Base-by-base conservation (phyloP, 2,797 vertebrate species). In the Neomorphus geoffroyi region DNA sequence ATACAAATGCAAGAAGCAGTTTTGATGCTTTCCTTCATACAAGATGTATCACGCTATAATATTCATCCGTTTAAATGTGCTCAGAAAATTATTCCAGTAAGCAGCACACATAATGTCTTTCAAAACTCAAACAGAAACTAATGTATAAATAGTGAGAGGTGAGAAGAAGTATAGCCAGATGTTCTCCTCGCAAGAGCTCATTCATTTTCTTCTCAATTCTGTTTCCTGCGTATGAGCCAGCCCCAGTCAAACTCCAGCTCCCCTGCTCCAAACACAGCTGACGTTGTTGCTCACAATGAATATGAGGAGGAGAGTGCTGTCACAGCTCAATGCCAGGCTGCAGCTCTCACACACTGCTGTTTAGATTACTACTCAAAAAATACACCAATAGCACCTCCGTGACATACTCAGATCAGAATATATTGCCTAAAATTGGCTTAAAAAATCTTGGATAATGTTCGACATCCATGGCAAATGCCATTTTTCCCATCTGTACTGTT, bases 101-200 rank as follows among this genome's bases (percentile, higher is more conserved):
- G 80, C 53, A 90, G 73, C 73, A 93, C 21, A 77, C 10, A 43
- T 30, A 86, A 11, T 12, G 43, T 28, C 64, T 88, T 70, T 84
- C 62, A 81, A 91, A 78, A 80, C n/a, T 64, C 85, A 61, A 64
- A 27, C 54, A 88, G 77, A 92, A 92, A 86, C 39, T 37, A 93
- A 81, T 33, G 18, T 61, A 50, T 23, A 66, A 86, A 60, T 7
- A 92, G 74, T 33, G 53, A 84, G 90, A 90, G 51, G 90, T 92
- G 64, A 86, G 67, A 85, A 83, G 65, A 96, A 90, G 70, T 12
- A 78, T 13, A 72, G 83, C 77, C 88, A 95, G 88, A 94, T 70
- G 60, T 82, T 92, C 82, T 58, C 56, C 56, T 43, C 77, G 56
- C 80, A 94, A 82, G 88, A 75, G 45, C 66, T 93, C 79, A 46